Conservation (phyloP, 2,797 vertebrate species). For the Austrolebias charrua region DNA sequence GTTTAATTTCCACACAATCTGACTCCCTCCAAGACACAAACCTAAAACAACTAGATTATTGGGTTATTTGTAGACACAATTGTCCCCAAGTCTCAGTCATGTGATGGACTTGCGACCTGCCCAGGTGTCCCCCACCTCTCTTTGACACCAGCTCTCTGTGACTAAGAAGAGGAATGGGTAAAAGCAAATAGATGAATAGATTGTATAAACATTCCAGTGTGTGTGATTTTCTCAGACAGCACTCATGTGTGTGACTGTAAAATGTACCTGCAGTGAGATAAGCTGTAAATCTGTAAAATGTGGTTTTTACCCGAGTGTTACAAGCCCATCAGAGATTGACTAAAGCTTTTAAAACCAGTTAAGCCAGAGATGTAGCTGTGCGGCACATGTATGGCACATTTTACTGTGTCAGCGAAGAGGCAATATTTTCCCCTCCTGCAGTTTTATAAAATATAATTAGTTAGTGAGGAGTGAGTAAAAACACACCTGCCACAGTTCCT, state of each 20-base stretch:
- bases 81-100: too few relatives aligned
- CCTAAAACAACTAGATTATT: too few relatives aligned
- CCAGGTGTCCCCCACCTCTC: too few relatives aligned
- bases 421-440: constrained; percentile 26
- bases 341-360: constrained; percentile 29
- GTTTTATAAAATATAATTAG: constrained; percentile 33
- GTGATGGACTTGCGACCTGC: too few relatives aligned
- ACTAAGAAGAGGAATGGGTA: too few relatives aligned
- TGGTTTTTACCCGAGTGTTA: constrained; percentile 14
- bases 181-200: too few relatives aligned
- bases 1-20: too few relatives aligned
- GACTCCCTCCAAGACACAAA: too few relatives aligned
- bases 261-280: constrained; percentile 7
- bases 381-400: constrained; percentile 3
- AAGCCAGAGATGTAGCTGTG: neutral
- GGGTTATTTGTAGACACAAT: too few relatives aligned
- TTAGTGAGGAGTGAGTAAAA: constrained; percentile 21
- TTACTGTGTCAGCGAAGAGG: constrained; percentile 34
- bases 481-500: constrained; percentile 16
- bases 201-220: too few relatives aligned
- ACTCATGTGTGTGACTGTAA: neutral
- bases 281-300: constrained; percentile 9
- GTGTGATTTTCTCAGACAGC: neutral
- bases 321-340: constrained; percentile 15
- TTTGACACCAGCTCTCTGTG: too few relatives aligned